Conservation (phyloP, 2,888 invertebrate genomes). For the Hedychridium roseum region DNA sequence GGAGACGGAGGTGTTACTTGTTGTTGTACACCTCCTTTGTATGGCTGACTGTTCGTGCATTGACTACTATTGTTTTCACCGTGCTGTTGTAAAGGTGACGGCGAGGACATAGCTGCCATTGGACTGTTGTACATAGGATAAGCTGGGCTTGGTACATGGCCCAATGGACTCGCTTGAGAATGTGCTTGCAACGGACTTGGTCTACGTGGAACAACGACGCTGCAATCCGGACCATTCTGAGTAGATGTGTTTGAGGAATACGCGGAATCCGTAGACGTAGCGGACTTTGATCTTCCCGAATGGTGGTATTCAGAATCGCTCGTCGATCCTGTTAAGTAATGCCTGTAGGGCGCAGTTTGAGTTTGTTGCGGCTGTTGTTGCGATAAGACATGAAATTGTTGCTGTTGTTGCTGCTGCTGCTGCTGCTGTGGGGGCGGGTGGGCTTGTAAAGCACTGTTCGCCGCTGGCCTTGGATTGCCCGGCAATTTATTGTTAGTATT, state of each 20-base stretch:
- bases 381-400: slow-evolving; percentile 46
- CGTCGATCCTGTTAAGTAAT: slow-evolving; percentile 71
- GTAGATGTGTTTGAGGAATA: slow-evolving; percentile 70
- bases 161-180: slow-evolving; percentile 77
- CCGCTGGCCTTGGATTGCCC: slow-evolving; percentile 43
- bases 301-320: slow-evolving; percentile 71
- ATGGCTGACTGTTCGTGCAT: slow-evolving; percentile 44
- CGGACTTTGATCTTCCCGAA: slow-evolving; percentile 68
- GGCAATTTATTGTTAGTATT: slow-evolving; percentile 43
- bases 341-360: slow-evolving; percentile 68
- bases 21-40: slow-evolving; percentile 48
- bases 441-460: slow-evolving; percentile 44
- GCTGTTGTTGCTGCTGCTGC: slow-evolving; percentile 56
- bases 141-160: slow-evolving; percentile 80
- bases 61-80: slow-evolving; percentile 60
- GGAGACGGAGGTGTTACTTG: slow-evolving; percentile 73
- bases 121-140: slow-evolving; percentile 88
- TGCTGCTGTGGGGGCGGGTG: slow-evolving; percentile 56
- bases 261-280: slow-evolving; percentile 71
- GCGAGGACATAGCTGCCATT: slow-evolving; percentile 78
- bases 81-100: slow-evolving; percentile 70
- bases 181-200: slow-evolving; percentile 75
- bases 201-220: slow-evolving; percentile 72
- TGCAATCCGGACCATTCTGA: slow-evolving; percentile 74
- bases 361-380: slow-evolving; percentile 61